Percentiles rank a stretch among this genome's conserved stretches.
Conservation (phyloP, 2,113 vertebrate genomes). For the Donacobius atricapilla region DNA sequence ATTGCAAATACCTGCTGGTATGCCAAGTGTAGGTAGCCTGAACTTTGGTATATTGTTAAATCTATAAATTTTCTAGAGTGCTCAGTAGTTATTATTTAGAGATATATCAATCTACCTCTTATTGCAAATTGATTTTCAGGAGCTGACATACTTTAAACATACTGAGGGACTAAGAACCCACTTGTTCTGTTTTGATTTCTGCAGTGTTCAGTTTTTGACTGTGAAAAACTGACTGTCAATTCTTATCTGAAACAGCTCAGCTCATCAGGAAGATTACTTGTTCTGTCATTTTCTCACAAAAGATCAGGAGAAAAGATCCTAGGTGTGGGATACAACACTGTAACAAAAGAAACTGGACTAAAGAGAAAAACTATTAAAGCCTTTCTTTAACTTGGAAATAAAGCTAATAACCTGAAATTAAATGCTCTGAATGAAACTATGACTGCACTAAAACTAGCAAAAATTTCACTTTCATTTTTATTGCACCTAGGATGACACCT, state of each 20-base stretch:
- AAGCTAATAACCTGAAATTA: neutral
- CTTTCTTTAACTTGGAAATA: neutral
- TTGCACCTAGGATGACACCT: neutral
- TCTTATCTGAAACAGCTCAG: neutral
- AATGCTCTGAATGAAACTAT: neutral
- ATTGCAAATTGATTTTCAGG: neutral
- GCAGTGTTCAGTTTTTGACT: neutral
- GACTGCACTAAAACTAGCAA: neutral
- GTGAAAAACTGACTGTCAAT: neutral
- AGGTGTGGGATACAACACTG: neutral
- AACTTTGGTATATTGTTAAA: neutral
- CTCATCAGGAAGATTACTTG: neutral
- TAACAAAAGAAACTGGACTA: neutral
- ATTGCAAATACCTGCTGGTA: neutral
- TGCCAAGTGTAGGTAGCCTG: neutral
- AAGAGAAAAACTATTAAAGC: neutral
- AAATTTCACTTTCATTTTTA: neutral
- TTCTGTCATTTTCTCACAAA: neutral
- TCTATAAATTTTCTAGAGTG: neutral
- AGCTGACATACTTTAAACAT: neutral
- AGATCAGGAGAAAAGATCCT: neutral
- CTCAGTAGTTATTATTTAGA: neutral
- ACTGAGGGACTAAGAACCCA: neutral
- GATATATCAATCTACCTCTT: neutral
- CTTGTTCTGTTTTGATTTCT: neutral